Conservation (phyloP, 2,797 vertebrate genomes). For the Gallinago nigripennis region DNA sequence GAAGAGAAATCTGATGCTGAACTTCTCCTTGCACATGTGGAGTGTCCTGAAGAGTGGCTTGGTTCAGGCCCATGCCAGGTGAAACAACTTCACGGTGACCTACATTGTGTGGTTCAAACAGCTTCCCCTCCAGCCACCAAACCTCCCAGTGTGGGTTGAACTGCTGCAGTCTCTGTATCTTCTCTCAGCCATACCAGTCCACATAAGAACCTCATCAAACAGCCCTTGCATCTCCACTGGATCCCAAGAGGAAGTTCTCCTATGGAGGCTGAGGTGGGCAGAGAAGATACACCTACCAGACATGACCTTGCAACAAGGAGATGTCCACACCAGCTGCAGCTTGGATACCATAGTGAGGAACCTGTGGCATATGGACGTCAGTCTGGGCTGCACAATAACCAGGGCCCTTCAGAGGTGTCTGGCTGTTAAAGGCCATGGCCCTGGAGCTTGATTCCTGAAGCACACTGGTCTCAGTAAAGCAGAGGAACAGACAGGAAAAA, state of each 20-base stretch:
- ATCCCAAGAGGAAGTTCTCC: neutral
- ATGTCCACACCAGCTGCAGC: neutral
- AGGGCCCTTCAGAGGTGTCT: neutral
- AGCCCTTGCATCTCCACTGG: neutral
- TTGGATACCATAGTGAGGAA: neutral
- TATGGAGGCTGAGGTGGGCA: neutral
- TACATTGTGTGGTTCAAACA: neutral
- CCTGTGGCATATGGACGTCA: neutral
- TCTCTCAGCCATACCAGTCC: neutral
- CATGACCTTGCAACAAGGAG: neutral
- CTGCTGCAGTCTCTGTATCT: neutral
- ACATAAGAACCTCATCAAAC: neutral
- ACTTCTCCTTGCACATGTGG: accelerated
- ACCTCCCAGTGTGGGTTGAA: neutral
- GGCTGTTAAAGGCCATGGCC: neutral
- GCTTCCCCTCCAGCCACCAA: neutral
- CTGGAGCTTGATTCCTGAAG: neutral
- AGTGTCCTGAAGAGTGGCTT: neutral
- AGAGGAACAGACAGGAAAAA: neutral
- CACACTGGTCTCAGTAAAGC: neutral
- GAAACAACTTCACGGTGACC: neutral
- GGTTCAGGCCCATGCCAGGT: neutral
- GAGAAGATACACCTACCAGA: neutral
- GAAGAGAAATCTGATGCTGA: neutral
- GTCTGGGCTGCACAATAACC: neutral